Evolutionary conservation across 1,140 invertebrate species (phyloP).

Genomic region (Scylla paramamosain): DNA sequence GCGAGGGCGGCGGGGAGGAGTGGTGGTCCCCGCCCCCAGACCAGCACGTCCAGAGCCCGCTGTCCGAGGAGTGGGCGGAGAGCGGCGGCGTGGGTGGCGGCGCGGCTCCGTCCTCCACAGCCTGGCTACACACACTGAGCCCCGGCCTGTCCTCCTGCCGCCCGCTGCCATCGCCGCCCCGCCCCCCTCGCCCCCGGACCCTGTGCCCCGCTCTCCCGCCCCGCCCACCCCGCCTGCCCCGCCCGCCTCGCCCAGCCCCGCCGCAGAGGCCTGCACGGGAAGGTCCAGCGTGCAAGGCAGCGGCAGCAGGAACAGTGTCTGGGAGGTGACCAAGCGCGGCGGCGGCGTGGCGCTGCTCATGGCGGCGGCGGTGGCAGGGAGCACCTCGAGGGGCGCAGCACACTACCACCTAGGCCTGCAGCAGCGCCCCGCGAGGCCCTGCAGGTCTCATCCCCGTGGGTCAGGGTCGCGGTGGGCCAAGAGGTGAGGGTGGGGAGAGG

Average conservation of each 20-base stretch:
- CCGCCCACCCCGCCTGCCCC: background rate
- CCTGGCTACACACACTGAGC: conserved; percentile 60
- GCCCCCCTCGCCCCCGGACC: background rate
- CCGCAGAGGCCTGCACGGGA: conserved; percentile 16
- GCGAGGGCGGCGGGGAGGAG: conserved; percentile 27
- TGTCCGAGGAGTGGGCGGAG: conserved; percentile 72
- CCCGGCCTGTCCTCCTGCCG: background rate
- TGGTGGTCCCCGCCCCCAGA: conserved; percentile 69
- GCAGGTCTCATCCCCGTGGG: too few species aligned
- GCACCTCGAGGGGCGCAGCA: background rate
- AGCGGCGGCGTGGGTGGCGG: conserved; percentile 65
- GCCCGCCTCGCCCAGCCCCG: background rate
- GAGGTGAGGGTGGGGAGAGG: too few species aligned
- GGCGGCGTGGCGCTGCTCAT: conserved; percentile 17
- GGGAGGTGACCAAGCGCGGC: conserved; percentile 50
- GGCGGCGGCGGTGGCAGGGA: background rate
- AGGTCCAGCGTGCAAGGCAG: conserved; percentile 45
- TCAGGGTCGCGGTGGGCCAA: too few species aligned
- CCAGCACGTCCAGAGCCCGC: conserved; percentile 69
- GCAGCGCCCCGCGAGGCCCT: background rate
- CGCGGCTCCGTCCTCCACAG: conserved; percentile 66
- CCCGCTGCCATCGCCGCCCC: background rate
- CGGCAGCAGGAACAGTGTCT: conserved; percentile 61
- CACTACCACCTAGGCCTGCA: background rate
- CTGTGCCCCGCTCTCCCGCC: background rate